Base-by-base conservation (phyloP, 2,888 invertebrate species). In the Drosophila demipolita region DNA sequence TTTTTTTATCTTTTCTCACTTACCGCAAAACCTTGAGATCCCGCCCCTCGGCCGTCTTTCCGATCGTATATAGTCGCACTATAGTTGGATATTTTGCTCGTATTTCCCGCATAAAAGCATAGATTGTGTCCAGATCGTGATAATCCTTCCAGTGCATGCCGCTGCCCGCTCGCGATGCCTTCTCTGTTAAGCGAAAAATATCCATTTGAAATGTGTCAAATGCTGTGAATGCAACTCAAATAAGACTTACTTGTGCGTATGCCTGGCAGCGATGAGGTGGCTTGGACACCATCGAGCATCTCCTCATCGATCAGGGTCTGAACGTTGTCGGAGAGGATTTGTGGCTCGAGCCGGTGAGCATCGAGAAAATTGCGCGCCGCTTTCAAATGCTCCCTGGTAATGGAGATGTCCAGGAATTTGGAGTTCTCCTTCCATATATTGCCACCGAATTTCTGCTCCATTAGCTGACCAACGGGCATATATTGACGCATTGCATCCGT, bases 121-220 rank as follows among this genome's bases (percentile, higher is more conserved):
- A 94, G 66, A 97, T 95, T 70, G 95, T 95, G 0, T 94, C 93
- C 49, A 96, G 91, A 1, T 95, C 95, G 83, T 97, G 96, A 90
- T 96, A 97, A 57, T 96, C 95, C 78, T 94, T 94, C 97, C 97
- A 97, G 76, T 96, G 96, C 93, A 97, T 94, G 52, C 88, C 87
- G 75, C 91, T 91, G 40, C 68, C 65, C 0, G 12, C 12, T 11
- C 73, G 73, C 1, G 89, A 70, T 42, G 90, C 90, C 66, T 88
- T 91, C 67, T 91, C 92, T 91, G 57, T 35, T 32, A 17, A 29
- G 0, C 3, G 0, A 23, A 1, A 35, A 3, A 9, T 32, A 2
- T 9, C 8, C 5, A 20, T 36, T 42, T 11, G 1, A 5, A 8
- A 59, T 32, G 11, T 15, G 4, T n/a, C 15, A 1, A 23, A 23